phyloP scores from a whole-genome alignment of 1,140 invertebrate genomes.

The Drosophila tropicalis region DNA sequence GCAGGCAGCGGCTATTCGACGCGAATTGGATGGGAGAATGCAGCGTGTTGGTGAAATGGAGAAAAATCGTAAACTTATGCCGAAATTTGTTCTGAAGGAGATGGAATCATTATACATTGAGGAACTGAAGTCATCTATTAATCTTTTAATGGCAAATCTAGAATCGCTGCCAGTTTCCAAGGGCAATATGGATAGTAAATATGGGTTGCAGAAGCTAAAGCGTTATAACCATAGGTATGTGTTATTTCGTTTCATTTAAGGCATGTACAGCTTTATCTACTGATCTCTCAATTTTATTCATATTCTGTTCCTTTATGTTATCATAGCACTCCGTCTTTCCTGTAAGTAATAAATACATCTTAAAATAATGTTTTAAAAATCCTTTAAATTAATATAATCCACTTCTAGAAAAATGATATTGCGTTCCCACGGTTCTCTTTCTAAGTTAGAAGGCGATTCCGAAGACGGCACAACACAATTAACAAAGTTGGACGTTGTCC shows the following conservation, averaged over 20 bases:
- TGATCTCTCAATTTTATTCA: constrained; percentile 10
- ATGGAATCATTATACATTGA: constrained; percentile 99
- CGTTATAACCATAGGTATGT: constrained; percentile 96
- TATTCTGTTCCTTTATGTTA: constrained; percentile 11
- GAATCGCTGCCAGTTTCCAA: constrained; percentile 99
- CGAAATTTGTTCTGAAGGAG: constrained; percentile 99
- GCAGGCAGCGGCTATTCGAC: constrained; percentile 98
- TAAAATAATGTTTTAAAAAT: not conserved
- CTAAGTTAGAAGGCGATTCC: constrained; percentile 94
- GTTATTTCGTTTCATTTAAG: not conserved
- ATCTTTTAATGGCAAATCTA: constrained; percentile 98
- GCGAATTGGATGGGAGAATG: constrained; percentile 98
- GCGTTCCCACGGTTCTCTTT: constrained; percentile 95
- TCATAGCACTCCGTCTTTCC: constrained; percentile 79
- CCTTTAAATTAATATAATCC: not conserved
- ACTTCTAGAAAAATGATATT: constrained; percentile 83
- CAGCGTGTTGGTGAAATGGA: constrained; percentile 98
- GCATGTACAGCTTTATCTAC: not conserved
- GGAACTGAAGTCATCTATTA: constrained; percentile 98
- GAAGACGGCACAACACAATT: constrained; percentile 95
- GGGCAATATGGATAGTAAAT: constrained; percentile 98
- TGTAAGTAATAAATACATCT: constrained; percentile 63
- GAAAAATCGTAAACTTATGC: constrained; percentile 98
- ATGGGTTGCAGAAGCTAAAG: constrained; percentile 97
- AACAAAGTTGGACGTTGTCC: constrained; percentile 98